Base-by-base conservation (phyloP, 2,113 vertebrate genomes). In the Thalassarche chlororhynchos region DNA sequence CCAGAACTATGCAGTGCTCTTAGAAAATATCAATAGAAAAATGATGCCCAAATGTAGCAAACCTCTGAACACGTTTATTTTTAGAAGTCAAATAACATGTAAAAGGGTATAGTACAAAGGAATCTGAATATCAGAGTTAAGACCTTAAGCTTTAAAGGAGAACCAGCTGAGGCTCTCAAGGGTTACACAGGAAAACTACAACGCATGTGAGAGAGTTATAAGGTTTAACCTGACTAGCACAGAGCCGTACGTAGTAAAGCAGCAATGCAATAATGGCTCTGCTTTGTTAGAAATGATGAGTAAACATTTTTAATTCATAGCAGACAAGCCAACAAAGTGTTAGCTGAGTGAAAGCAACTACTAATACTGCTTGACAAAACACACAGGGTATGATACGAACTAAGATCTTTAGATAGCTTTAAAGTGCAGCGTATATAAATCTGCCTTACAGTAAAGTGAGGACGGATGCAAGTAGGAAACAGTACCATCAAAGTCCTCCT, bases 121-220 rank as follows among this genome's bases (percentile, higher is more conserved):
- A 85, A 68, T 44, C 12, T 83, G 26, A 90, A 57, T 17, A 61
- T 6, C 18, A 49, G 58, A 82, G 18, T 69, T n/a, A 55, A 65
- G 54, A 40, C 8, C 28, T 52, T 61, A 40, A 69, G 52, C 19
- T 93, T 54, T 78, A 51, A 87, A 85, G 14, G 46, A 61, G 8
- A 60, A 17, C 4, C 42, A 71, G 25, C 19, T 38, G 31, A 76
- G 32, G 13, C 25, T 77, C 75, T 64, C 58, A 32, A 8, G 21
- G 38, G 6, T 72, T 52, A 55, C 9, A 29, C 0, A 31, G 38
- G 29, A 84, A 32, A 46, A 51, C 31, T 49, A 26, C 28, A 40
- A 58, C 1, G 5, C 13, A 42, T 26, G 10, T 2, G 26, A 34
- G 40, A 55, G 0, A 23, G 14, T 38, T 55, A 66, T 7, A 32